Evolutionary conservation across 2,113 vertebrate genomes (phyloP), one percentile per base, ranked within the genome.

Genomic region (Caracal caracal): DNA sequence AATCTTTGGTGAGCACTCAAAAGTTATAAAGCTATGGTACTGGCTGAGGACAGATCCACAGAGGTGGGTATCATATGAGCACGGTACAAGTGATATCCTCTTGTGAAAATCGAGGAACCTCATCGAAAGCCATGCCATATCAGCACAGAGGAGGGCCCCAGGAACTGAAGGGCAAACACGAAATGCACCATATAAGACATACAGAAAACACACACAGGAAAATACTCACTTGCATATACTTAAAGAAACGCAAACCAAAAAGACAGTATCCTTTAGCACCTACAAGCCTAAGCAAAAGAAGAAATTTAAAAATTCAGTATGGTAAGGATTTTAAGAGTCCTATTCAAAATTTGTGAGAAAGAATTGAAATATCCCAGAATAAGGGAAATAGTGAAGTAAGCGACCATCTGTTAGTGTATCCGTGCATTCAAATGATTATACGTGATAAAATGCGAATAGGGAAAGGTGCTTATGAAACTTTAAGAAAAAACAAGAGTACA

Each of bases 291-390:
- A 89, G 59, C 51, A 78, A 93, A 96, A 80, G 33, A 70, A 70
- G 17, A 70, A 81, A 79, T 92, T 63, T 51, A n/a, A 82, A 91
- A 89, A 82, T 73, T 51, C 88, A 79, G 59, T 81, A 90, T 11
- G 65, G 13, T 22, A 17, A 16, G 76, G 51, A 92, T 80, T 95
- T 93, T 49, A 92, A 35, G 13, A 76, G 47, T 19, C 85, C 33
- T 19, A 81, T 47, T 96, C 49, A 40, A 83, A 59, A 40, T 88
- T 30, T 43, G 30, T 95, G 86, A 65, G n/a, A 73, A 63, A 93
- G 49, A 90, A 76, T 9, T 15, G 20, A 93, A 90, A 63, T 37
- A 90, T 8, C 78, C 56, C 82, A 91, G 66, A 82, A 88, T 86
- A 86, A 93, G 28, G 59, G 19, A 86, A 59, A 24, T 10, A 53